A percentile compares a stretch with the other conserved stretches of the same genome.
phyloP scores from a whole-genome alignment of 2,797 vertebrate genomes.

The Taenioides sp. region DNA sequence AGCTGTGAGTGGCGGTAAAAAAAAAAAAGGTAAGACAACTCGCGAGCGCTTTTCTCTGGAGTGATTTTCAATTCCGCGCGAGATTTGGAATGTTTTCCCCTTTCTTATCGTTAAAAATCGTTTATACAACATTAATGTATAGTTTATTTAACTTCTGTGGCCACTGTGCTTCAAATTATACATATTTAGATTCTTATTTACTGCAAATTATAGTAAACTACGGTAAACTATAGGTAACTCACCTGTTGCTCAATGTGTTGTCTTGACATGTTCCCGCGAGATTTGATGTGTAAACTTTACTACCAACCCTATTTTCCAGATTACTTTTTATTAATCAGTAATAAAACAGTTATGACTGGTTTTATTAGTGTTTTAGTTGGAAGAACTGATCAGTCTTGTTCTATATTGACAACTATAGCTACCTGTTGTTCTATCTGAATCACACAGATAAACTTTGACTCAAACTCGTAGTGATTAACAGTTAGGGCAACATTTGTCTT shows the following conservation, averaged over 20 bases:
- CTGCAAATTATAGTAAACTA: background rate
- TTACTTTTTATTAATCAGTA: background rate
- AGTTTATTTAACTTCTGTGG: background rate
- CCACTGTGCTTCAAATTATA: background rate
- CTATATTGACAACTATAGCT: background rate
- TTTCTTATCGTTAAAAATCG: background rate
- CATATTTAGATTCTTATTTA: background rate
- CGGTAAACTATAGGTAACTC: background rate
- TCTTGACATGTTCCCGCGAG: background rate
- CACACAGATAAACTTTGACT: no score
- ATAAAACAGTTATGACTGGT: background rate
- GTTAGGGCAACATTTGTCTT: no score
- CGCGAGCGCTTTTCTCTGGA: background rate
- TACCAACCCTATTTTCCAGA: background rate
- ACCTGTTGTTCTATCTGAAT: no score
- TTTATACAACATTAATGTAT: background rate
- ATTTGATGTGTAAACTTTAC: background rate
- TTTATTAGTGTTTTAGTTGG: background rate
- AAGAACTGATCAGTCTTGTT: background rate
- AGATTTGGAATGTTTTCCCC: background rate
- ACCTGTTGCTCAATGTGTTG: constrained; percentile 49
- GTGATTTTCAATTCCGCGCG: background rate
- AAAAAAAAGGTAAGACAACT: background rate
- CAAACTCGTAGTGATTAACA: no score
- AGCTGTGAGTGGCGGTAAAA: background rate